Evolutionary conservation across 2,888 invertebrate species (phyloP).

Genomic region (Ormyrus thymus): DNA sequence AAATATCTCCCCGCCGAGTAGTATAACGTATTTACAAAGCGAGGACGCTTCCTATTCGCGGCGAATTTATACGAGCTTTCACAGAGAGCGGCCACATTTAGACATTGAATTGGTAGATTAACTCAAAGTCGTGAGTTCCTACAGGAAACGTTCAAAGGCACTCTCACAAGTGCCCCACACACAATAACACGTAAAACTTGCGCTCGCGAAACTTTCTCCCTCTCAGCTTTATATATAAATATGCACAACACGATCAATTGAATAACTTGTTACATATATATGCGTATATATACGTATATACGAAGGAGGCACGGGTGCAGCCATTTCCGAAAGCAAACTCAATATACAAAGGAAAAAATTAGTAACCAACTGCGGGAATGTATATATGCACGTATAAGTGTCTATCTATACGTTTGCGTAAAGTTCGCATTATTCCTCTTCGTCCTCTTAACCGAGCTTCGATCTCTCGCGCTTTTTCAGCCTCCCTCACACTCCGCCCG

Average conservation of each 20-base stretch:
- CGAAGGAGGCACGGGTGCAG: neutral
- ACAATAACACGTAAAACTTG: no score
- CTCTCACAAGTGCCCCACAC: no score
- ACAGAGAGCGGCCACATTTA: no score
- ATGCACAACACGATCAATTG: neutral
- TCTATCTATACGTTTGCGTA: conserved; percentile 9
- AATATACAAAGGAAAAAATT: conserved; percentile 23
- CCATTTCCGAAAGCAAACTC: conserved; percentile 19
- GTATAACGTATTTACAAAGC: no score
- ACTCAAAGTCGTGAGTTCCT: no score
- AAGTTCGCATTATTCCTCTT: conserved; percentile 23
- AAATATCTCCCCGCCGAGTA: no score
- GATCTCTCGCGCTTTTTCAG: conserved; percentile 3
- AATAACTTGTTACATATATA: neutral
- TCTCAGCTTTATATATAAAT: no score
- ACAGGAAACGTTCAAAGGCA: no score
- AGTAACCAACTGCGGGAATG: conserved; percentile 37
- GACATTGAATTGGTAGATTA: no score
- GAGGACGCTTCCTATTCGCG: no score
- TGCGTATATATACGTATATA: no score
- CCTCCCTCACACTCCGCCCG: neutral
- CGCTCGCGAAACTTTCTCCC: no score
- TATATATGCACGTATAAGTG: conserved; percentile 24
- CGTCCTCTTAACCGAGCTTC: conserved; percentile 16
- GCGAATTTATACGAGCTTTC: neutral